Conservation (phyloP, 2,888 invertebrate species). For the Hirtodrosophila cameraria region DNA sequence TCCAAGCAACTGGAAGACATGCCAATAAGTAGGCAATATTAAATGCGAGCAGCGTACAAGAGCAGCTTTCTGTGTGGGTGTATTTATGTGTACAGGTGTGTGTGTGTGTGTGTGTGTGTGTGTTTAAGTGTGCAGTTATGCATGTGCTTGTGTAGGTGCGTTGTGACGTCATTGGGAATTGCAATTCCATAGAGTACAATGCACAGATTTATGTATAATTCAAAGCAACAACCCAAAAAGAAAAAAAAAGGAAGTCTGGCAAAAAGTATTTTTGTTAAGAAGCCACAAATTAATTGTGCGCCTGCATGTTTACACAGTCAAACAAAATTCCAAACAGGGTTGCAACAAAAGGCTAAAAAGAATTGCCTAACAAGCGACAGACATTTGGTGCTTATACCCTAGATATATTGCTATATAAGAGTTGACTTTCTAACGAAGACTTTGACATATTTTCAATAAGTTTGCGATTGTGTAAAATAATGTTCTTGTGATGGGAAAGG, state of each 20-base stretch:
- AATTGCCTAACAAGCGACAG: slow-evolving; percentile 18
- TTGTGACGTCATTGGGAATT: slow-evolving; percentile 62
- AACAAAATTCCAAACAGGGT: slow-evolving; percentile 9
- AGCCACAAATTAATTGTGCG: slow-evolving; percentile 68
- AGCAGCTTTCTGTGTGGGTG: slow-evolving; percentile 3
- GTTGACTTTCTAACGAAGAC: too few species aligned
- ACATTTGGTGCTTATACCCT: slow-evolving; percentile 25
- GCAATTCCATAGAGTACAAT: slow-evolving; percentile 56
- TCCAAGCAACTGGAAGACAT: slow-evolving; percentile 8
- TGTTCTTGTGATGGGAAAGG: too few species aligned
- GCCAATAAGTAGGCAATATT: slow-evolving; percentile 43
- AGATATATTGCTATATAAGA: too few species aligned
- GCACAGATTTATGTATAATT: slow-evolving; percentile 70
- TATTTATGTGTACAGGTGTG: too few species aligned
- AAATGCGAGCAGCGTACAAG: too few species aligned
- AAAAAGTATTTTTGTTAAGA: slow-evolving; percentile 45
- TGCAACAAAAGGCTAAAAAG: slow-evolving; percentile 16
- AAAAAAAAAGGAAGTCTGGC: slow-evolving; percentile 31
- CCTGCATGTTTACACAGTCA: slow-evolving; percentile 40
- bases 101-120: slow-evolving; percentile 2
- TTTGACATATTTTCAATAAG: too few species aligned
- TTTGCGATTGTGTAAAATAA: too few species aligned
- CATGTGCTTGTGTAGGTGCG: slow-evolving; percentile 15
- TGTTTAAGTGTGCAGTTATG: slow-evolving; percentile 10
- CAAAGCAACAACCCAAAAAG: slow-evolving; percentile 25